Evolutionary conservation across 2,113 vertebrate genomes (phyloP), one percentile per base, ranked within the genome.

Genomic region (Corythaixoides concolor): DNA sequence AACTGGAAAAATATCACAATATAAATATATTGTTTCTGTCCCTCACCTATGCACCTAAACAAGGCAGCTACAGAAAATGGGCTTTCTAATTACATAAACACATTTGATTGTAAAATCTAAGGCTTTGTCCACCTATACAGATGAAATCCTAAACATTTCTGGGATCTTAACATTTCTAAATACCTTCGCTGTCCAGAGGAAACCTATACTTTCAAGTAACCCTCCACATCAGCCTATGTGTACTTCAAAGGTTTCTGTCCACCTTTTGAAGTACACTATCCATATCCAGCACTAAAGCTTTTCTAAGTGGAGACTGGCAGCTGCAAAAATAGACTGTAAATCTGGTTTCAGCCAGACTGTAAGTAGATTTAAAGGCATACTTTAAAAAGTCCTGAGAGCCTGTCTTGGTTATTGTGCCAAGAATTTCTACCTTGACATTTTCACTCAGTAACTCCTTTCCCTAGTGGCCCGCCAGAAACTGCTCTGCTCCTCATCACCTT

Each of bases 251-350:
- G 60, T 86, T 95, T 94, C 80, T 87, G 41, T 60, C 95, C 80
- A 89, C 79, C 72, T 91, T 97, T 95, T 96, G 95, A 97, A 96
- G 85, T 91, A 75, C 86, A 66, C 80, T 94, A 66, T 90, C 90
- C 87, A 80, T 43, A 96, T 37, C 60, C 95, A 92, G 1, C 1
- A 3, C 53, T 84, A 86, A 94, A 96, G 88, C 82, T 85, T 91
- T 80, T 76, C 89, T 90, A 95, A 95, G 92, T 94, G 94, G 95
- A 94, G 94, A 95, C 92, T 94, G 90, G 88, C 89, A 92, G 95
- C 88, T 94, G 94, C 85, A 96, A 97, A 97, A 97, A 97, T 97
- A 96, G 95, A 96, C 82, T 77, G 47, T 70, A 96, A 97, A 97
- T 97, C 97, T 96, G 70, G 92, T 95, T 97, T 96, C 91, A 96